Percentiles rank a stretch among this genome's conserved stretches.
phyloP scores from a whole-genome alignment of 2,888 invertebrate species.

The Lasioglossum figueresi region DNA sequence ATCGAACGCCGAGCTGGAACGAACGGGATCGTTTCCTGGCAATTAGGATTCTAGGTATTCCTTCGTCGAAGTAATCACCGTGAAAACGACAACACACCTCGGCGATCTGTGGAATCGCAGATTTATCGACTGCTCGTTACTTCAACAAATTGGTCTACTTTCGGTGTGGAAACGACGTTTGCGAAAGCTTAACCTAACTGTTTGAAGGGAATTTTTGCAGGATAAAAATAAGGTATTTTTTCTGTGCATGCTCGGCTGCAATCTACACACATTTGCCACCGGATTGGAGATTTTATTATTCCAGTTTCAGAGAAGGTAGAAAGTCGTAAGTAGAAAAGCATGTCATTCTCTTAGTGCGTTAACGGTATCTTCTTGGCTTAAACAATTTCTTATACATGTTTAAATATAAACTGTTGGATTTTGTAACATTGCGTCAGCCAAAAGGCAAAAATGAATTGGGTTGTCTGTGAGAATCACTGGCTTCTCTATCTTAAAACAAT shows the following conservation, averaged over 20 bases:
- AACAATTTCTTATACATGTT: neutral
- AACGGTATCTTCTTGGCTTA: neutral
- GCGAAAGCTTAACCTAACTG: neutral
- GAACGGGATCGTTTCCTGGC: neutral
- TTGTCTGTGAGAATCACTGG: too few relatives aligned
- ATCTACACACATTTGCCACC: too few relatives aligned
- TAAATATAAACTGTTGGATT: too few relatives aligned
- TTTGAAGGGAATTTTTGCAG: too few relatives aligned
- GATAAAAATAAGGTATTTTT: too few relatives aligned
- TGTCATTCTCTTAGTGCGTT: too few relatives aligned
- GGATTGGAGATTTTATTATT: too few relatives aligned
- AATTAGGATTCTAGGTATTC: neutral
- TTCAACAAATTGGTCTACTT: neutral
- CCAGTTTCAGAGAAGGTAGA: too few relatives aligned
- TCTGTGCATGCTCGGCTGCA: too few relatives aligned
- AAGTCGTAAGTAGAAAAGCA: neutral
- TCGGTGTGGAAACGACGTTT: neutral
- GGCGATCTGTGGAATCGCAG: neutral
- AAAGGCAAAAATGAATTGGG: too few relatives aligned
- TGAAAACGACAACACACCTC: neutral
- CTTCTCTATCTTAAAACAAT: too few relatives aligned
- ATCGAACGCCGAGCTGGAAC: neutral
- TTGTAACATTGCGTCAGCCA: too few relatives aligned
- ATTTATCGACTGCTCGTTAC: neutral
- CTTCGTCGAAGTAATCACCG: neutral